Evolutionary conservation across 2,888 invertebrate genomes (phyloP), one percentile per base, ranked within the genome.

Genomic region (Agrotis exclamationis): DNA sequence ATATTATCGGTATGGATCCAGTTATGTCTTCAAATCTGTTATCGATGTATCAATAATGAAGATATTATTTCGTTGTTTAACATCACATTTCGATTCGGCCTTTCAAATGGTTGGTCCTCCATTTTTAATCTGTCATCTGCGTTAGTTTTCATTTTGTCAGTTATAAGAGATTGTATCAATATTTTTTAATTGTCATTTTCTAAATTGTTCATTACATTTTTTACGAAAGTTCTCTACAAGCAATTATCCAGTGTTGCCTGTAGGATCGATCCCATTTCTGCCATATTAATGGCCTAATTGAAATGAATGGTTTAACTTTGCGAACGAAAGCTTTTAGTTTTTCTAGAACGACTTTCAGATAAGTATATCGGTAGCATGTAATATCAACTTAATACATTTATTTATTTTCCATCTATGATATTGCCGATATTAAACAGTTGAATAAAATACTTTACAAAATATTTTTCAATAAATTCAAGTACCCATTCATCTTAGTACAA

Each of bases 1-100:
- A 74, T 62, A 76, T 59, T 20, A 76, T 74, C 64, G 63, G 47
- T 45, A 59, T 56, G 20, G 48, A 64, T 50, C 45, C 28, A 54
- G 50, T 47, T 11, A 59, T 60, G 65, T 48, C 14, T 78, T 47
- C 70, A 11, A 2, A 33, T 56, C 18, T 24, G 20, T 51, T 7
- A 58, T 50, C 28, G 59, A 48, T 53, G 5, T n/a, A 18, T 24
- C 6, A 33, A 56, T 3, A 28, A n/a, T 24, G 1, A 33, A 56
- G 56, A n/a, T 14, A 20, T 56, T 6, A 6, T 56, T 33, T 33
- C 14, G 33, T 56, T 56, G 33, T 56, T 33, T 33, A 18, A 24
- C n/a, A 54, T 28, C 13, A n/a, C 5, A 13, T 33, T 54, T 28
- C 1, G 4, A 28, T 54, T 54, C 1, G 0, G n/a, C 28, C 5